Evolutionary conservation across 2,888 invertebrate genomes (phyloP), one percentile per base, ranked within the genome.

Genomic region (Euphydryas editha): DNA sequence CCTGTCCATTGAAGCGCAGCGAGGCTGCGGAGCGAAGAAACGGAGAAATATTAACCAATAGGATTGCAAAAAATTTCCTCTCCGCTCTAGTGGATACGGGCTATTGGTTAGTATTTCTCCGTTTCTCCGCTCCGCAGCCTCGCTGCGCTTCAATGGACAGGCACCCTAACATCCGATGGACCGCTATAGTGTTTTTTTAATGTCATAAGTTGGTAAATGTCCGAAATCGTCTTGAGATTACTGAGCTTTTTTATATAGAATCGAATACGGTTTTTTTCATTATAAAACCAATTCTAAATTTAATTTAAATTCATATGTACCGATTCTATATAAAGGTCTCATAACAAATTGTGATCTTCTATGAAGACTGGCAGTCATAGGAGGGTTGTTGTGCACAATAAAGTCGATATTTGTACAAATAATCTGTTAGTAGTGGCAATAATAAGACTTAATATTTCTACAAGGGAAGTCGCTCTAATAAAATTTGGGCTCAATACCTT

Each of bases 361-460:
- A 74, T 84, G 84, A 88, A 89, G 89, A 88, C 88, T 86, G 84
- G 80, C 77, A 80, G 84, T 85, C 83, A 86, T 79, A 75, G 81
- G 77, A 75, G 81, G 78, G 70, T 74, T 78, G 81, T 81, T 80
- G 82, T 85, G 91, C 92, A 92, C 90, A 91, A 92, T 87, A 81
- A 84, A 88, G 88, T 92, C 91, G 88, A 90, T 90, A 83, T 87
- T 82, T 92, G 92, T 92, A 90, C 90, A 92, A 92, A 92, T 77
- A 80, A 82, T 81, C 11, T 62, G 46, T 65, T 39, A 65, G 46
- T 51, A 30, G 42, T 59, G 37, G 46, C 42, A 24, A 51, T 62
- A 57, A 61, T 49, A 44, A 46, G 20, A 61, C 49, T 67, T 67
- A 37, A 18, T 63, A 13, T 11, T 36, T 58, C 24, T 63, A 13